Evolutionary conservation across 2,888 invertebrate genomes (phyloP).

Genomic region (Diarsia rubi): DNA sequence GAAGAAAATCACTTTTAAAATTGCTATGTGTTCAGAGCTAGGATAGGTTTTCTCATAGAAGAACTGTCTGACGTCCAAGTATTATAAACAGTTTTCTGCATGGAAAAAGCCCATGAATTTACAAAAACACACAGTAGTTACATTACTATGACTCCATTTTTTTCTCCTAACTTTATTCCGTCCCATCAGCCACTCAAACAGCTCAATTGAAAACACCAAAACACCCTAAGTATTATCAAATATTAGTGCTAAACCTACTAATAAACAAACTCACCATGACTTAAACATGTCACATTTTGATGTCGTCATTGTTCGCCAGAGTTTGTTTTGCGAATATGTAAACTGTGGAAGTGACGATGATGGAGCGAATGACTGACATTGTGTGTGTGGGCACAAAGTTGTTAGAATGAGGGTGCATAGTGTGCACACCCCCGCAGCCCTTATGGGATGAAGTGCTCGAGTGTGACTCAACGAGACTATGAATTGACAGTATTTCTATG

Average conservation of each 20-base stretch:
- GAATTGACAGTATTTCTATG: slow-evolving; percentile 65
- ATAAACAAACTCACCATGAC: slow-evolving; percentile 83
- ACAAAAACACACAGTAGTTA: background rate
- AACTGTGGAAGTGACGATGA: slow-evolving; percentile 77
- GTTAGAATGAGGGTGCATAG: slow-evolving; percentile 71
- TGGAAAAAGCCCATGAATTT: background rate
- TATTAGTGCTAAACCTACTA: slow-evolving; percentile 75
- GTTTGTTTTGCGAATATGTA: slow-evolving; percentile 81
- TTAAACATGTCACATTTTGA: slow-evolving; percentile 82
- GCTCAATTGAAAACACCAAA: slow-evolving; percentile 64
- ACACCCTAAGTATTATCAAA: slow-evolving; percentile 77
- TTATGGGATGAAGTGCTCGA: slow-evolving; percentile 55
- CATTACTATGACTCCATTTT: background rate
- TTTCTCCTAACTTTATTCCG: slow-evolving; percentile 25
- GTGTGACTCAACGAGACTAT: slow-evolving; percentile 66
- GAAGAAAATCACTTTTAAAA: too few species aligned
- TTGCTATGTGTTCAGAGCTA: background rate
- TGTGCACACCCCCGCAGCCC: slow-evolving; percentile 68
- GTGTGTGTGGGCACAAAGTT: slow-evolving; percentile 84
- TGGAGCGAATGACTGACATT: slow-evolving; percentile 74
- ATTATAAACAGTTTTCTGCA: background rate
- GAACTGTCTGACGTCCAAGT: background rate
- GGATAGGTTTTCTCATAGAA: background rate
- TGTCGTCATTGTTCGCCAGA: slow-evolving; percentile 79
- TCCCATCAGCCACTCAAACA: slow-evolving; percentile 34